Evolutionary conservation across 1,140 invertebrate species (phyloP).

Genomic region (Sitodiplosis mosellana): DNA sequence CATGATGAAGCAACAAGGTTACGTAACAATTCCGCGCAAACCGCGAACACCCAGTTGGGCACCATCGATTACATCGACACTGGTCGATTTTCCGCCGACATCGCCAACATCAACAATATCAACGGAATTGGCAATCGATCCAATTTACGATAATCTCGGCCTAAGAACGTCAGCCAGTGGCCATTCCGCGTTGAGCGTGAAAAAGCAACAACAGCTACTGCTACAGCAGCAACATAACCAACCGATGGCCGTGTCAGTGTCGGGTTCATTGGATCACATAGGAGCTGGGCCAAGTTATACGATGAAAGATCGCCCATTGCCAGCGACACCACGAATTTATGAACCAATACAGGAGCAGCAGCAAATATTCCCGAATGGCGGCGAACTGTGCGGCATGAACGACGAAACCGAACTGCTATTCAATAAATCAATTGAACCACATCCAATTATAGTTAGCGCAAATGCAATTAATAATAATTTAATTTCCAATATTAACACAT

Average conservation of each 20-base stretch:
- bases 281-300: constrained; percentile 9
- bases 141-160: constrained; percentile 69
- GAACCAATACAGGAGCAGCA: constrained; percentile 18
- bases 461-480: constrained; percentile 10
- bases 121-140: constrained; percentile 37
- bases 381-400: background rate
- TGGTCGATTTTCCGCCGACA: constrained; percentile 22
- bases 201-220: constrained; percentile 27
- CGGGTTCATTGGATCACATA: background rate
- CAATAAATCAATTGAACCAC: constrained; percentile 8
- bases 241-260: constrained; percentile 23
- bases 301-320: constrained; percentile 37
- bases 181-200: constrained; percentile 56
- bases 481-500: constrained; percentile 5
- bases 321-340: constrained; percentile 30
- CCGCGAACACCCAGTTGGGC: constrained; percentile 68
- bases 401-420: constrained; percentile 12
- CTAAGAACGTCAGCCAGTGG: constrained; percentile 67
- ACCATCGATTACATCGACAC: constrained; percentile 31
- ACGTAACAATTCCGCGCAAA: constrained; percentile 66
- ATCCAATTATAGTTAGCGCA: constrained; percentile 7
- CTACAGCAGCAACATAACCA: constrained; percentile 8
- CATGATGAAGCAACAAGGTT: constrained; percentile 53
- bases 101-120: constrained; percentile 33
- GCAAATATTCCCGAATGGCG: background rate